Evolutionary conservation across 2,888 invertebrate species (phyloP), one percentile per base, ranked within the genome.

Genomic region (Ichneumoninae sp.): DNA sequence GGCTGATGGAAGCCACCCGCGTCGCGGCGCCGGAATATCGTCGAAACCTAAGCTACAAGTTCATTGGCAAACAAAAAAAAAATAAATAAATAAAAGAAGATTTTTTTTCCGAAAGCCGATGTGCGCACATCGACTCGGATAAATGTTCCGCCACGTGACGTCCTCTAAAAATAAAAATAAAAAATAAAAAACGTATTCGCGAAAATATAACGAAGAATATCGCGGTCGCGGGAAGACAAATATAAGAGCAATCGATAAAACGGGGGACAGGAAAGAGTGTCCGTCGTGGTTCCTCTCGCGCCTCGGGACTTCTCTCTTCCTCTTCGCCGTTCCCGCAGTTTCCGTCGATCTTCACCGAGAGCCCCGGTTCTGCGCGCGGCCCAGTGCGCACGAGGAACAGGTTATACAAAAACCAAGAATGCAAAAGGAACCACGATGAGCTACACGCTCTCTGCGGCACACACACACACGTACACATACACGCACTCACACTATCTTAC

Each of bases 1-100:
- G 10, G 82, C 80, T 81, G 81, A 80, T 57, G 87, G 82, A 83
- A 88, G 79, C 90, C 91, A 90, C 90, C 90, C 90, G 89, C 89
- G 87, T 89, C 72, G 89, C 80, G 86, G 86, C 87, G 87, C 87
- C 87, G 84, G 87, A 86, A 87, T 89, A 89, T 60, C 74, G 60
- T 36, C 80, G 80, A 80, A 84, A 80, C 81, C 50, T 83, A 66
- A 65, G 54, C 79, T 60, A 36, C 62, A 69, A 71, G 36, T 30
- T 36, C 70, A 71, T 71, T 66, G 71, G 44, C 26, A 68, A 44
- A 40, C 8, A 1, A 40, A 40, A 40, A 8, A 33, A 77, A 40
- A 1, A 36, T 7, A 68, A 33, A 40, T 2, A 36, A 68, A 33
- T 33, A 40, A 8, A 40, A 8, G 19, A 40, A 0, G 3, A 68